Percentiles rank a stretch among this genome's conserved stretches.
These are phyloP conservation scores for Macropodus opercularis DNA, from an alignment of 2,797 vertebrate species.

Conservation along the genomic window DNA sequence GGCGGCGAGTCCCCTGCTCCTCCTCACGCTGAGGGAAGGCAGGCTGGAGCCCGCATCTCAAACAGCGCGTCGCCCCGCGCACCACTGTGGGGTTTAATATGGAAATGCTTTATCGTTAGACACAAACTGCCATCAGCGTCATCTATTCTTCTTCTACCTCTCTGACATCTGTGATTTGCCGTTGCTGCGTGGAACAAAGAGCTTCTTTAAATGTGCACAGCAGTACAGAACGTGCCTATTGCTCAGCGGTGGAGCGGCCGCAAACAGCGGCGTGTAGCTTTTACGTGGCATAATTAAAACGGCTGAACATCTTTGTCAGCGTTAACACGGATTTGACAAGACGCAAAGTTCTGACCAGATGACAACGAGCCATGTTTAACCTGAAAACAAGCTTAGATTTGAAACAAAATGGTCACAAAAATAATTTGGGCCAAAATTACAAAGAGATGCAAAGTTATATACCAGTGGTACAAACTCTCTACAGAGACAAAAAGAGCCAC, in stretches of 20 bases:
- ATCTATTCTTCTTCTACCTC: conserved; percentile 39
- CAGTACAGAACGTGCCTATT: conserved; percentile 31
- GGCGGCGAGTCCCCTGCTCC: conserved; percentile 46
- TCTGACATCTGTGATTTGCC: conserved; percentile 66
- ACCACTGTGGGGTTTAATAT: conserved; percentile 60
- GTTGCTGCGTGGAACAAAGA: conserved; percentile 62
- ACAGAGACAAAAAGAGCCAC: not conserved
- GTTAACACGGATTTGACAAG: conserved; percentile 60
- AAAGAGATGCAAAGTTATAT: not conserved
- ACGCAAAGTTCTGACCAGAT: no score
- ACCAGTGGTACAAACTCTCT: no score
- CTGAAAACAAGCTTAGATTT: no score
- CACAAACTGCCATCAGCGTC: conserved; percentile 42
- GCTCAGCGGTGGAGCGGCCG: conserved; percentile 45
- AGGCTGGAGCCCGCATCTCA: conserved; percentile 41
- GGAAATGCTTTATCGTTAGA: conserved; percentile 54
- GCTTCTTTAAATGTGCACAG: conserved; percentile 61
- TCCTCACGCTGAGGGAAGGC: conserved; percentile 36
- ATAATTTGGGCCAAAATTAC: no score
- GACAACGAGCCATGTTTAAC: no score
- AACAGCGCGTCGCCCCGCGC: conserved; percentile 28
- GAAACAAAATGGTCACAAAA: not conserved
- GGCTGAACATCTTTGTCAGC: conserved; percentile 68
- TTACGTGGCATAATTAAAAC: conserved; percentile 64
- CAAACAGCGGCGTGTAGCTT: conserved; percentile 66